A percentile compares a stretch with the other conserved stretches of the same genome.
Conservation (phyloP, 2,888 invertebrate species). For the Parelbella ahira region DNA sequence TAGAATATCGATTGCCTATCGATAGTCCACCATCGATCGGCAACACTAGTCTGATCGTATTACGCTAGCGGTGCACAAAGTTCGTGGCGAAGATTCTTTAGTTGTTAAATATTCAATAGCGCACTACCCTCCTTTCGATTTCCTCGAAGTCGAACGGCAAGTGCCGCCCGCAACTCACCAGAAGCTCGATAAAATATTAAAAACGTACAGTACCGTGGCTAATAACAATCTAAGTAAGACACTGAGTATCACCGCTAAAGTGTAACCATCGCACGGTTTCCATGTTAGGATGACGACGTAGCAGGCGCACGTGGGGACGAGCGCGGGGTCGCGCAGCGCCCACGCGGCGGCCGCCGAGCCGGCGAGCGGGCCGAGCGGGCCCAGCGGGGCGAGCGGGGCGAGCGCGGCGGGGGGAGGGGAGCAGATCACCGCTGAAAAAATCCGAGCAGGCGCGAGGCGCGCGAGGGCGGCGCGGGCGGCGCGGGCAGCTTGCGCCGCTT, state of each 20-base stretch:
- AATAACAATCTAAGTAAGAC: constrained; percentile 59
- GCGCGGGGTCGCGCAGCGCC: constrained; percentile 38
- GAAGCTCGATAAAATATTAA: constrained; percentile 48
- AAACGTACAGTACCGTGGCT: constrained; percentile 54
- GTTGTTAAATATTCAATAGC: too few relatives aligned
- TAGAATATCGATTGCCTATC: too few relatives aligned
- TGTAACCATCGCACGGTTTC: constrained; percentile 66
- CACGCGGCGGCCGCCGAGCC: constrained; percentile 48
- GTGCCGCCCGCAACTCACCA: too few relatives aligned
- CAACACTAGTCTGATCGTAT: too few relatives aligned
- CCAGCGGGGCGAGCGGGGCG: constrained; percentile 44
- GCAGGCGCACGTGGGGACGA: constrained; percentile 40
- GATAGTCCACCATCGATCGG: too few relatives aligned
- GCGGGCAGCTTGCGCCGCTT: constrained; percentile 72
- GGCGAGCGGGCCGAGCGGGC: constrained; percentile 44
- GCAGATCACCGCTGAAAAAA: constrained; percentile 79
- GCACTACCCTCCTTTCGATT: too few relatives aligned
- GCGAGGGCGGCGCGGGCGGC: constrained; percentile 57
- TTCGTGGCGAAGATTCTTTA: too few relatives aligned
- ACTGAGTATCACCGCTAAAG: constrained; percentile 65
- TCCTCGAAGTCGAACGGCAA: too few relatives aligned
- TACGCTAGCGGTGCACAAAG: too few relatives aligned
- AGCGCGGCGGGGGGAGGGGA: constrained; percentile 50
- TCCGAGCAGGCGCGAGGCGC: constrained; percentile 65
- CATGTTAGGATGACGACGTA: constrained; percentile 51